Base-by-base conservation (phyloP, 2,888 invertebrate species). In the Graphium colonna region DNA sequence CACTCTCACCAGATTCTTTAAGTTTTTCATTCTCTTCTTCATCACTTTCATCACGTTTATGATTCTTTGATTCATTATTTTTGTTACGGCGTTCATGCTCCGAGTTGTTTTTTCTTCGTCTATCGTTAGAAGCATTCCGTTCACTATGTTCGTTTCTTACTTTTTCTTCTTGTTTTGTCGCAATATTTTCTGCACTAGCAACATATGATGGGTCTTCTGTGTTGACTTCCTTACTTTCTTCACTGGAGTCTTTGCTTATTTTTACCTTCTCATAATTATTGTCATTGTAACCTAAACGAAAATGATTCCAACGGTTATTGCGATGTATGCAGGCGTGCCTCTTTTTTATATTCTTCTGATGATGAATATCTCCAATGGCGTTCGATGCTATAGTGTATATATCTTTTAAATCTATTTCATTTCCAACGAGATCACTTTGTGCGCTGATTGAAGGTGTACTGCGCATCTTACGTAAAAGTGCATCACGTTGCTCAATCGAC, bases 321-420 rank as follows among this genome's bases (percentile, higher is more conserved):
- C 12, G 45, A 17, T 45, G 18, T 36, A n/a, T 36, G 16, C 45
- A 31, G 0, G 51, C 52, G 21, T 52, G 40, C 42, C 52, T 41
- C 15, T 42, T 13, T 0, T 21, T 42, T 8, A 53, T 50, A 7
- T 26, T 18, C 41, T 45, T 49, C 39, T 39, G 18, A 1, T 39
- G 39, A 38, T 49, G 48, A 0, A 39, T 43, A 9, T 49, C 16
- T 9, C 36, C 40, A 44, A 39, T 49, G 7, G 39, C 45, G 16
- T 48, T 16, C 1, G 43, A 36, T 43, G 43, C 4, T 13, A 36
- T 15, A 10, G 12, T 9, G 8, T 18, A 15, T 8, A 13, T 5
- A 40, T 44, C 28, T 44, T 18, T 39, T 4, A 26, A 38, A 44
- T 42, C 16, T 17, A 48, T 49, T 33, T 44, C 38, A 15, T 38